These are phyloP conservation scores for Cacatua alba DNA, from an alignment of 2,113 vertebrate species.

Conservation along the genomic window DNA sequence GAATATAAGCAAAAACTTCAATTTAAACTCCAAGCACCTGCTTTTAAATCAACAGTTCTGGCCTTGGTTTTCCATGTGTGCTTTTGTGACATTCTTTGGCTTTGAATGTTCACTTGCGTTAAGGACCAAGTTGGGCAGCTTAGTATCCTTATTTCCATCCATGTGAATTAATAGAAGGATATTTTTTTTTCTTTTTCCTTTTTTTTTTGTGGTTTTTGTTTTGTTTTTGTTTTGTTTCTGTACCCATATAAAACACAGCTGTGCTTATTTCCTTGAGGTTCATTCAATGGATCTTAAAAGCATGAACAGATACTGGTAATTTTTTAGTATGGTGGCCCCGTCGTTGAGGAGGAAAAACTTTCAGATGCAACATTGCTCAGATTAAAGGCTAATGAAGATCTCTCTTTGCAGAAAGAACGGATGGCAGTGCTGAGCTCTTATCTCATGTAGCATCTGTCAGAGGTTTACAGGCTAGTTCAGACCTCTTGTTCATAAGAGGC, in stretches of 20 bases:
- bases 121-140: neutral
- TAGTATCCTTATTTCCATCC: neutral
- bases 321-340: neutral
- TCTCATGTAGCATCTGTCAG: neutral
- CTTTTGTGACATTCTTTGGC: neutral
- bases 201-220: too few relatives aligned
- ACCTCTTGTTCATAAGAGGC: fast-evolving
- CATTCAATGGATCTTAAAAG: neutral
- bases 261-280: neutral
- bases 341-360: neutral
- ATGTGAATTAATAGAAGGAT: neutral
- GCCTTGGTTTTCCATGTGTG: neutral
- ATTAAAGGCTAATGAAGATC: neutral
- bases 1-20: neutral
- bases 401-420: neutral
- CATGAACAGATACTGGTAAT: neutral
- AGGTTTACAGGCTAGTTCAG: neutral
- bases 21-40: neutral
- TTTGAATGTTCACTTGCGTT: neutral
- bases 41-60: neutral
- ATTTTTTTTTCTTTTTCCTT: neutral
- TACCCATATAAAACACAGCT: neutral
- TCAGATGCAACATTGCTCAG: neutral
- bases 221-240: too few relatives aligned
- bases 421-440: neutral